Evolutionary conservation across 2,113 vertebrate genomes (phyloP).

Genomic region (Sceloporus tristichus): DNA sequence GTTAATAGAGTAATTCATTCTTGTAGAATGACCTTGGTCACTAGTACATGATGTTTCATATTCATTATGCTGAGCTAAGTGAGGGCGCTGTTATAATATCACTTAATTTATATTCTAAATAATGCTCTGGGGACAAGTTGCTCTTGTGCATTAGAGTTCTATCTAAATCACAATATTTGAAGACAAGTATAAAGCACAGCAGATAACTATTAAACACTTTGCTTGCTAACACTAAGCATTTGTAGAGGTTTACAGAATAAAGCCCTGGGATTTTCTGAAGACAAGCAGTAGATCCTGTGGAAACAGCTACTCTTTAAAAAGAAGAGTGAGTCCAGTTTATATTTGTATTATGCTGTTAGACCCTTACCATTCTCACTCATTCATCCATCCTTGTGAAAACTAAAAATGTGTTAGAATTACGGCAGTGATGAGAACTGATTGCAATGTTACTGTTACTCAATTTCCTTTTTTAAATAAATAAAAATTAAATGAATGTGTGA

Average conservation of each 20-base stretch:
- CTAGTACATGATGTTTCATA: slow-evolving; percentile 91
- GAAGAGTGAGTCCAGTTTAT: rapidly evolving
- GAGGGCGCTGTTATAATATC: slow-evolving; percentile 91
- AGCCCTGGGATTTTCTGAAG: slow-evolving; percentile 39
- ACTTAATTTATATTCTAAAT: slow-evolving; percentile 97
- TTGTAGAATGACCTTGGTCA: slow-evolving; percentile 92
- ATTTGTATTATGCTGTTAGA: neutral
- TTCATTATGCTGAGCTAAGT: slow-evolving; percentile 94
- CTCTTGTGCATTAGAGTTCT: slow-evolving; percentile 82
- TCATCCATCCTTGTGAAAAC: rapidly evolving
- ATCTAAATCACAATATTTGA: slow-evolving; percentile 93
- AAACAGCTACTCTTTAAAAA: slow-evolving; percentile 35
- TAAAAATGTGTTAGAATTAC: neutral
- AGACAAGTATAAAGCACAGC: slow-evolving; percentile 85
- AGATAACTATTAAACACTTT: slow-evolving; percentile 85
- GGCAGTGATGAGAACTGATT: neutral
- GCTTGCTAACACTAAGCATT: slow-evolving; percentile 81
- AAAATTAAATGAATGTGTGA: neutral
- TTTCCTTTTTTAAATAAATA: neutral
- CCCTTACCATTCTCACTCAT: neutral
- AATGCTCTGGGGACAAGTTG: slow-evolving; percentile 89
- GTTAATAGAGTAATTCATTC: slow-evolving; percentile 97
- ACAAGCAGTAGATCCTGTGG: slow-evolving; percentile 17
- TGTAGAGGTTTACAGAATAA: slow-evolving; percentile 75
- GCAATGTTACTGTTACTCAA: neutral